Percentiles rank a stretch among this genome's conserved stretches.
Conservation (phyloP, 2,113 vertebrate species). For the Misgurnus mizolepis region DNA sequence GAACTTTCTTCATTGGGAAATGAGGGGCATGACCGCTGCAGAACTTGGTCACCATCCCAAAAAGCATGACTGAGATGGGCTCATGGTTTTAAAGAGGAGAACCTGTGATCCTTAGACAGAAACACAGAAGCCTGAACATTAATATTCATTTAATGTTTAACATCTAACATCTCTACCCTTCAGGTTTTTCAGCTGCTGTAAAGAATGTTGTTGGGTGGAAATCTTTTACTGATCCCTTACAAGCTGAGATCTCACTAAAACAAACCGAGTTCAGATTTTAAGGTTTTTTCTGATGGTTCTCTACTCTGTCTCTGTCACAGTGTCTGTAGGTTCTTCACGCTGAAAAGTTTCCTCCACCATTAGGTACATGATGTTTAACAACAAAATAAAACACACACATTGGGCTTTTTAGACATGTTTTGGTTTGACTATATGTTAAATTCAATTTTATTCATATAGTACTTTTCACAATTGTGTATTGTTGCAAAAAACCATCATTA, state of each 20-base stretch:
- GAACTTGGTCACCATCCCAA: conserved; percentile 97
- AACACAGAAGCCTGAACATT: not conserved
- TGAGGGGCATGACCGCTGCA: conserved; percentile 96
- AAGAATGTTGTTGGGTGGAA: no score
- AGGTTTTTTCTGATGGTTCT: conserved; percentile 86
- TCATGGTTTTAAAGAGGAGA: conserved; percentile 90
- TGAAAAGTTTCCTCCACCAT: conserved; percentile 89
- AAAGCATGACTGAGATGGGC: conserved; percentile 95
- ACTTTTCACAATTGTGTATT: not conserved
- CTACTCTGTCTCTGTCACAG: conserved; percentile 78
- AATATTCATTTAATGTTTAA: conserved; percentile 1
- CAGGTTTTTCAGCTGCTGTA: no score
- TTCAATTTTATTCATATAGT: not conserved
- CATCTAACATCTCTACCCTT: no score
- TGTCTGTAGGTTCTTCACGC: conserved; percentile 87
- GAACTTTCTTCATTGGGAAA: conserved; percentile 97
- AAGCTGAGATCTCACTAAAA: no score
- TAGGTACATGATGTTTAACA: conserved; percentile 98
- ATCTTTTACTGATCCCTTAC: no score
- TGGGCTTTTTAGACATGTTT: not conserved
- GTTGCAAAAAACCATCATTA: not conserved
- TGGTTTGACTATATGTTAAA: no score
- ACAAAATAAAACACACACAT: conserved; percentile 70
- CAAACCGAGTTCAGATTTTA: conserved; percentile 84
- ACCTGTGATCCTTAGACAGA: conserved; percentile 67